These are phyloP conservation scores for Acanthornis magna DNA, from an alignment of 2,797 vertebrate genomes.

Conservation along the genomic window DNA sequence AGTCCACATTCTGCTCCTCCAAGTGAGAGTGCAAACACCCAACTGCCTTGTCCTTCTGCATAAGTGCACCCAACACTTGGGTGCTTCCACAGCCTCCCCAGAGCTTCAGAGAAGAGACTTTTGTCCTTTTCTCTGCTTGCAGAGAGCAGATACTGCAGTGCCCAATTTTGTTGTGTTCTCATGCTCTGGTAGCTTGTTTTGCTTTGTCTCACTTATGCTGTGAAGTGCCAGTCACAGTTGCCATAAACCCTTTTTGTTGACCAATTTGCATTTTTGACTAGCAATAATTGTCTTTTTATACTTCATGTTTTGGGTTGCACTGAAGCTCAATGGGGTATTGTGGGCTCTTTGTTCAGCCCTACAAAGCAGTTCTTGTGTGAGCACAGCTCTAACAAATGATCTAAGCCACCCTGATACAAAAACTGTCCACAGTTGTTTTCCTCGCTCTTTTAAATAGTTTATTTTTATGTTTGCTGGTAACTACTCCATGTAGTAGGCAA, in stretches of 20 bases:
- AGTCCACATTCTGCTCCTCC: neutral
- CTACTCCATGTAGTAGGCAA: neutral
- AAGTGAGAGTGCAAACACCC: neutral
- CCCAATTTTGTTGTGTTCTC: slow-evolving; percentile 30
- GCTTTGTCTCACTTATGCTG: neutral
- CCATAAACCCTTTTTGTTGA: neutral
- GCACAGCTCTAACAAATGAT: slow-evolving; percentile 21
- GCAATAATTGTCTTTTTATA: slow-evolving; percentile 37
- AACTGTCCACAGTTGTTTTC: slow-evolving; percentile 23
- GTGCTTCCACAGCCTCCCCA: neutral
- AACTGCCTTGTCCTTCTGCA: neutral
- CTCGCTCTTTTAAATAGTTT: slow-evolving; percentile 19
- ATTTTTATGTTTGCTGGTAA: slow-evolving; percentile 38
- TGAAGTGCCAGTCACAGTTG: slow-evolving; percentile 31
- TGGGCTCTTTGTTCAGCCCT: slow-evolving; percentile 33
- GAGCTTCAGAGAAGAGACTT: neutral
- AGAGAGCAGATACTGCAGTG: neutral
- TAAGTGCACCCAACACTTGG: neutral
- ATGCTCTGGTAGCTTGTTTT: neutral
- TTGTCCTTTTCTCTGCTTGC: neutral
- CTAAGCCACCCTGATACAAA: slow-evolving; percentile 26
- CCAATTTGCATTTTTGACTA: slow-evolving; percentile 4
- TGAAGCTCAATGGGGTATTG: slow-evolving; percentile 58
- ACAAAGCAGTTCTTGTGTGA: slow-evolving; percentile 66
- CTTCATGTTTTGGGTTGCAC: slow-evolving; percentile 18